A percentile compares a stretch with the other conserved stretches of the same genome.
Evolutionary conservation across 2,888 invertebrate species (phyloP).

Genomic region (Rhyacophila evoluta): DNA sequence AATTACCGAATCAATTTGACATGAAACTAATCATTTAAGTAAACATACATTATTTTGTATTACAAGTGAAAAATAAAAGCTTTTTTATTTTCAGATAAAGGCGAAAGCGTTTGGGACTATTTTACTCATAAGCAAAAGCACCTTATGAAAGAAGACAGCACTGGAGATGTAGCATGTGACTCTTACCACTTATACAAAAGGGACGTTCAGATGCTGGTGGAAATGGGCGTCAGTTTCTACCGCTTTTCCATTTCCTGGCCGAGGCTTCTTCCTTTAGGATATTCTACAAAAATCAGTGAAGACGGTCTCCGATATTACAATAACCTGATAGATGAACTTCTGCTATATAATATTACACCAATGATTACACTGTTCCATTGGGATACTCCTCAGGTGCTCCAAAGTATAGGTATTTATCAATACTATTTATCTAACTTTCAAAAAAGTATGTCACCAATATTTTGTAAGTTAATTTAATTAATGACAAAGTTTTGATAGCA

Average conservation of each 20-base stretch:
- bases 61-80: too few relatives aligned
- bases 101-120: conserved; percentile 77
- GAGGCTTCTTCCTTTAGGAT: conserved; percentile 74
- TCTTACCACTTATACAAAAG: conserved; percentile 74
- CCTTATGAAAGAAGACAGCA: conserved; percentile 68
- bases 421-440: too few relatives aligned
- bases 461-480: too few relatives aligned
- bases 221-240: conserved; percentile 71
- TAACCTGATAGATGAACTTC: conserved; percentile 70
- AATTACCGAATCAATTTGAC: too few relatives aligned
- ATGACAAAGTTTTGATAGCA: too few relatives aligned
- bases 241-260: conserved; percentile 77
- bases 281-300: conserved; percentile 63
- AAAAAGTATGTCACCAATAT: too few relatives aligned
- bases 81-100: conserved; percentile 66
- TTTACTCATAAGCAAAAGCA: conserved; percentile 71
- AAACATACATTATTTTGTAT: not conserved
- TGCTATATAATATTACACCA: conserved; percentile 70
- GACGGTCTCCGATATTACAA: conserved; percentile 73
- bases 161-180: conserved; percentile 75
- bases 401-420: conserved; percentile 38
- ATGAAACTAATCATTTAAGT: too few relatives aligned
- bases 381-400: conserved; percentile 70
- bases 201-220: conserved; percentile 71
- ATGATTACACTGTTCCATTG: conserved; percentile 76